Evolutionary conservation across 2,888 invertebrate species (phyloP), one percentile per base, ranked within the genome.

Genomic region (Notodonta ziczac): DNA sequence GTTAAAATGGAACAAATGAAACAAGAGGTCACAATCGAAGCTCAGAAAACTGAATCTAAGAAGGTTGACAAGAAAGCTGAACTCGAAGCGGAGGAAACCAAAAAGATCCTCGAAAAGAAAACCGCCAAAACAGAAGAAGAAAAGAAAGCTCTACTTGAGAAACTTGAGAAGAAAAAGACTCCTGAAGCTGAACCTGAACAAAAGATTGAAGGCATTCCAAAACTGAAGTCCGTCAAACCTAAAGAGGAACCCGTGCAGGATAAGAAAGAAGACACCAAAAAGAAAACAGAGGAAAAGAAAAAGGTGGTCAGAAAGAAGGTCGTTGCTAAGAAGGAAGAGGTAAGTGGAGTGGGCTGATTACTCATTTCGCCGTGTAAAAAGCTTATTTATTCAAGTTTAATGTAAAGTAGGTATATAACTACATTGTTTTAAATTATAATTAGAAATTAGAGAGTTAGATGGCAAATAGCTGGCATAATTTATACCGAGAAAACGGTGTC

Each of bases 141-240:
- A 76, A 93, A 94, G 83, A 93, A 90, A 63, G 85, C 90, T 61
- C 89, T 93, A 70, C 86, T 94, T 16, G 94, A 94, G 74, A 90
- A 91, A 81, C 82, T 91, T 16, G 94, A 93, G 70, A 91, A 89
- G 63, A 94, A 94, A 74, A 94, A 94, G 70, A n/a, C 6, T n/a
- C 87, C 91, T 48, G 89, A 90, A 81, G 86, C 89, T 66, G 91
- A 94, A 81, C 84, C 89, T 13, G 95, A 95, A 83, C 90, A 94
- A 61, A 94, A 95, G 85, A 92, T 94, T 79, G 95, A 95, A 87
- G 95, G 95, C 83, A 92, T 95, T 84, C 95, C 95, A 77, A 95
- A 95, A 89, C 89, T 95, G 35, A 95, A 94, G 78, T 85, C 95
- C 61, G 89, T 94, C 6, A 94, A 94, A 73, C 91, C 92, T 16